These are phyloP conservation scores for Nasonia oneida DNA, from an alignment of 2,888 invertebrate species.

Conservation along the genomic window DNA sequence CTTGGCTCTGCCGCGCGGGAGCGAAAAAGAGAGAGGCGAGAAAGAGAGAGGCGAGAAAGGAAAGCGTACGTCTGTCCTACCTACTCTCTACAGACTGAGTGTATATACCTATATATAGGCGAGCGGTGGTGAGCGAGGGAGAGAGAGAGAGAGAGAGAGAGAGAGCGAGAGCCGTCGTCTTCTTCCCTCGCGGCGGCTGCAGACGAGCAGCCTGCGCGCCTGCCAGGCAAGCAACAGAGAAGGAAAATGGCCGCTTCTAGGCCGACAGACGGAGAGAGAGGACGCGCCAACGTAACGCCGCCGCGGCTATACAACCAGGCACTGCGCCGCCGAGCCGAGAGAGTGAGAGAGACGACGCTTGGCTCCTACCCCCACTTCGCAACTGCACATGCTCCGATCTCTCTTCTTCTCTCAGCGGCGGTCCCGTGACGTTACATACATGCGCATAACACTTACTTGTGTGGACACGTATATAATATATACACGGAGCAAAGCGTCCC, in stretches of 20 bases:
- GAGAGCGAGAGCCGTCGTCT: background rate
- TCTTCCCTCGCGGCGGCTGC: slow-evolving; percentile 16
- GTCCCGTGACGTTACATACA: slow-evolving; percentile 13
- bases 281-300: slow-evolving; percentile 31
- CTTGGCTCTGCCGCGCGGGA: background rate
- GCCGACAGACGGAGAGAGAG: slow-evolving; percentile 48
- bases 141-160: background rate
- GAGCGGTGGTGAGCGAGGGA: slow-evolving; percentile 26
- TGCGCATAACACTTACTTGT: background rate
- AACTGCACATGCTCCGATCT: background rate
- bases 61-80: slow-evolving; percentile 22
- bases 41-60: slow-evolving; percentile 25
- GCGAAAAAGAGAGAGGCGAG: slow-evolving; percentile 37
- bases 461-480: background rate
- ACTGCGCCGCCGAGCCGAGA: slow-evolving; percentile 12
- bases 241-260: slow-evolving; percentile 61
- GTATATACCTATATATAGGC: background rate
- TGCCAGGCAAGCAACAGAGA: slow-evolving; percentile 52
- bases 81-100: background rate
- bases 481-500: background rate
- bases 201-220: background rate
- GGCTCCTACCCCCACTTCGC: background rate
- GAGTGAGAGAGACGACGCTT: slow-evolving; percentile 10
- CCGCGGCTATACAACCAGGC: background rate
- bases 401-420: background rate